phyloP scores from a whole-genome alignment of 2,113 vertebrate genomes.

The Galbula dea region DNA sequence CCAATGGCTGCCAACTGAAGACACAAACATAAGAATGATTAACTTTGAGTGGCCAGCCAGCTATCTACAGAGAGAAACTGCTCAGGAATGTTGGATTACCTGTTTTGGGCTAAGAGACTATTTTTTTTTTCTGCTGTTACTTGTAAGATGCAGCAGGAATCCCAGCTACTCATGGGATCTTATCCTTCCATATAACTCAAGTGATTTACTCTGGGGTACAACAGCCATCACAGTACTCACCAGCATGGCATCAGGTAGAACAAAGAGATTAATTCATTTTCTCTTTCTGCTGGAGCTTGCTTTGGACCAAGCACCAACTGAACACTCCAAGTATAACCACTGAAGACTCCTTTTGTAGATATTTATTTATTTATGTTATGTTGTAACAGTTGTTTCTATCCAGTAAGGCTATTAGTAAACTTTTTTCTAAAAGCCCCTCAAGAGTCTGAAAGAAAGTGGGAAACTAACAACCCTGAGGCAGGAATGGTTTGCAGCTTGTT shows the following conservation, averaged over 20 bases:
- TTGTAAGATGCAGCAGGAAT: not conserved
- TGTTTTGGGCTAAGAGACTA: not conserved
- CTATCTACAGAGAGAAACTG: not conserved
- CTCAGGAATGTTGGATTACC: not conserved
- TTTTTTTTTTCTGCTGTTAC: not conserved
- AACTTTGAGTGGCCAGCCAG: not conserved
- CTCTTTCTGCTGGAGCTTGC: not conserved
- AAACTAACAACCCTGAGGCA: not conserved
- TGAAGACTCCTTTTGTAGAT: too few relatives aligned
- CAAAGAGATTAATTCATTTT: not conserved
- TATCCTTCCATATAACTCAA: not conserved
- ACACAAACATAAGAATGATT: not conserved
- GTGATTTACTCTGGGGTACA: not conserved
- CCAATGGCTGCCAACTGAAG: not conserved
- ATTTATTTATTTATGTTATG: too few relatives aligned
- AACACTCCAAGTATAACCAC: not conserved
- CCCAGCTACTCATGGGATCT: not conserved
- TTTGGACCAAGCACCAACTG: not conserved
- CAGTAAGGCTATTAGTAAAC: not conserved
- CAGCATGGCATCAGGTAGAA: rapidly evolving
- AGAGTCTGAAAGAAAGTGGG: not conserved
- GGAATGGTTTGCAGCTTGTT: not conserved
- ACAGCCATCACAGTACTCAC: not conserved
- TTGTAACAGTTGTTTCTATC: not conserved
- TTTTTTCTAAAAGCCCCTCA: not conserved